Evolutionary conservation across 2,888 invertebrate species (phyloP).

Genomic region (Phorcus lineatus): DNA sequence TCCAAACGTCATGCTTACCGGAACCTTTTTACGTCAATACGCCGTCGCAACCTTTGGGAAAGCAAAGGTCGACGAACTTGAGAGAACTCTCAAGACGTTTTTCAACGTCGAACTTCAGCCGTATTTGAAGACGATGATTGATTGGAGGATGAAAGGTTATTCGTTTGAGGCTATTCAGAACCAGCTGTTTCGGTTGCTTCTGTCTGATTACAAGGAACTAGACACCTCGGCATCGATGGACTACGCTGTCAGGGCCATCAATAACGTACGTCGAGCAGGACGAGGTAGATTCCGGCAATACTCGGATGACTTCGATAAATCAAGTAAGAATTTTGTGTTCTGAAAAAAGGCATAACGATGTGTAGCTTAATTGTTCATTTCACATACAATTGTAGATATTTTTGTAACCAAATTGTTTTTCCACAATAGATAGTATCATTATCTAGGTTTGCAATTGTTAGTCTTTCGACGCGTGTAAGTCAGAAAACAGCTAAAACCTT

Average conservation of each 20-base stretch:
- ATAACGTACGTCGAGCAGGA: not conserved
- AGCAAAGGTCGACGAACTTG: not conserved
- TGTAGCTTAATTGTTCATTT: too few species aligned
- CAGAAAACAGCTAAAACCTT: too few species aligned
- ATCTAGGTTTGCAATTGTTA: too few species aligned
- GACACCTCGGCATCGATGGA: not conserved
- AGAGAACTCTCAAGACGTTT: not conserved
- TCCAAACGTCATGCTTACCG: not conserved
- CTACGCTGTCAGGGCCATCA: not conserved
- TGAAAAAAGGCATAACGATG: too few species aligned
- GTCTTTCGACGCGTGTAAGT: too few species aligned
- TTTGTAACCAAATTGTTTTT: too few species aligned
- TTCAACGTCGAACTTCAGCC: not conserved
- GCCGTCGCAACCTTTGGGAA: not conserved
- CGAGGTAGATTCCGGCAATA: not conserved
- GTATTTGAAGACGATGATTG: not conserved
- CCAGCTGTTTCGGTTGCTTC: not conserved
- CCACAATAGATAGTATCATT: too few species aligned
- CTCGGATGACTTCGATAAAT: not conserved
- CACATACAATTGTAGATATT: too few species aligned
- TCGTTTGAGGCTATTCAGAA: not conserved
- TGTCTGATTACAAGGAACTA: not conserved
- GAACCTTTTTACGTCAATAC: not conserved
- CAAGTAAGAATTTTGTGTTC: not conserved
- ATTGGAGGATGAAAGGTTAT: not conserved